phyloP scores from a whole-genome alignment of 2,888 invertebrate genomes.

The Hirtodrosophila confusa region DNA sequence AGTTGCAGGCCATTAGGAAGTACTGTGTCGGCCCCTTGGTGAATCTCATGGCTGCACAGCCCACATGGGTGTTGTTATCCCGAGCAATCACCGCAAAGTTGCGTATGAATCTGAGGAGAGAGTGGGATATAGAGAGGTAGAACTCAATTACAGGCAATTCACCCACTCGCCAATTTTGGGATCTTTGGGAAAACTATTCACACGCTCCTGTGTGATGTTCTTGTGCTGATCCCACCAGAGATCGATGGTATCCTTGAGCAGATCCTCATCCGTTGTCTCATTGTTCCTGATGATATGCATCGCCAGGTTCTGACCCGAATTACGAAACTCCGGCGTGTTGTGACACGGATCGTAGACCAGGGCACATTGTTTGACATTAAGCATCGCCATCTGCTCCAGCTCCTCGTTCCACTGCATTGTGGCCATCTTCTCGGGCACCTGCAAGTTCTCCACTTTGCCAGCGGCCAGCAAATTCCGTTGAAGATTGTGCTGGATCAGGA shows the following conservation, averaged over 20 bases:
- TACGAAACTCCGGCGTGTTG: slow-evolving; percentile 49
- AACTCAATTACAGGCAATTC: background rate
- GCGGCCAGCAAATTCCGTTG: slow-evolving; percentile 51
- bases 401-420: slow-evolving; percentile 56
- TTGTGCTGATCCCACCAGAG: slow-evolving; percentile 60
- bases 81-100: slow-evolving; percentile 67
- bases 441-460: slow-evolving; percentile 43
- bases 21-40: slow-evolving; percentile 12
- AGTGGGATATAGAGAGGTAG: background rate
- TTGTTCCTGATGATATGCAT: slow-evolving; percentile 18
- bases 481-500: slow-evolving; percentile 55
- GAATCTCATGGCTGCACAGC: slow-evolving; percentile 58
- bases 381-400: slow-evolving; percentile 48
- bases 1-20: slow-evolving; percentile 67
- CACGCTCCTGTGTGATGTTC: slow-evolving; percentile 35
- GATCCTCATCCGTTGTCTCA: slow-evolving; percentile 15
- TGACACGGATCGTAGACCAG: slow-evolving; percentile 53
- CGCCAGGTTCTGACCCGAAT: slow-evolving; percentile 65
- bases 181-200: slow-evolving; percentile 53
- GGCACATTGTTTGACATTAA: slow-evolving; percentile 59
- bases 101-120: slow-evolving; percentile 42
- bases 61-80: slow-evolving; percentile 62
- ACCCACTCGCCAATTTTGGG: slow-evolving; percentile 49
- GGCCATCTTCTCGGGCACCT: slow-evolving; percentile 61
- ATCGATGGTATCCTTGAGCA: slow-evolving; percentile 47